phyloP scores from a whole-genome alignment of 2,888 invertebrate species.

The Drosophila meridiana region DNA sequence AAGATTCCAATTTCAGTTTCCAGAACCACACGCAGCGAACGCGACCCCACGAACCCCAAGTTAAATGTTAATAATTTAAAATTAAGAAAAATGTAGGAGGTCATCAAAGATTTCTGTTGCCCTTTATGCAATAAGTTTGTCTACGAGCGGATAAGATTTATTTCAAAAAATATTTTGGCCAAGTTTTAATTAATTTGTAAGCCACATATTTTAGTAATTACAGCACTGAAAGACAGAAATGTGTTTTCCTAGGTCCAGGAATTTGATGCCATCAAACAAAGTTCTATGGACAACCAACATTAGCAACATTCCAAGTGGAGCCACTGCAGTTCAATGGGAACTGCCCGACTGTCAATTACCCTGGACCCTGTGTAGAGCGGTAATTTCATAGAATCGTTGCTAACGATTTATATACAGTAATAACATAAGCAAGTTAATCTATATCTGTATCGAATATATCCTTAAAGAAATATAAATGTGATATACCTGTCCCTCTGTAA shows the following conservation, averaged over 20 bases:
- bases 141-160: background rate
- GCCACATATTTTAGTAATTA: background rate
- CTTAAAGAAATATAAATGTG: no score
- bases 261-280: background rate
- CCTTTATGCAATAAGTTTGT: conserved; percentile 4
- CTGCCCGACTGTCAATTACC: background rate
- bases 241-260: background rate
- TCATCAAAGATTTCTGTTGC: conserved; percentile 5
- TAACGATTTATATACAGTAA: background rate
- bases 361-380: background rate
- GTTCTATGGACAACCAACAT: background rate
- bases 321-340: background rate
- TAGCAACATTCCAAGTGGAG: background rate
- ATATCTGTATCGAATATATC: no score
- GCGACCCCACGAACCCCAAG: conserved; percentile 8
- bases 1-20: conserved; percentile 51
- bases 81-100: background rate
- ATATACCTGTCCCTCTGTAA: no score
- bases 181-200: conserved; percentile 1
- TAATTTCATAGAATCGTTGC: background rate
- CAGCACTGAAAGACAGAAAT: background rate
- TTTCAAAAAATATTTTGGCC: background rate
- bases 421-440: no score
- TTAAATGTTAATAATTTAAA: conserved; percentile 12
- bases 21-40: conserved; percentile 47